phyloP scores from a whole-genome alignment of 2,888 invertebrate genomes.

The Brachypalpus laphriformis region DNA sequence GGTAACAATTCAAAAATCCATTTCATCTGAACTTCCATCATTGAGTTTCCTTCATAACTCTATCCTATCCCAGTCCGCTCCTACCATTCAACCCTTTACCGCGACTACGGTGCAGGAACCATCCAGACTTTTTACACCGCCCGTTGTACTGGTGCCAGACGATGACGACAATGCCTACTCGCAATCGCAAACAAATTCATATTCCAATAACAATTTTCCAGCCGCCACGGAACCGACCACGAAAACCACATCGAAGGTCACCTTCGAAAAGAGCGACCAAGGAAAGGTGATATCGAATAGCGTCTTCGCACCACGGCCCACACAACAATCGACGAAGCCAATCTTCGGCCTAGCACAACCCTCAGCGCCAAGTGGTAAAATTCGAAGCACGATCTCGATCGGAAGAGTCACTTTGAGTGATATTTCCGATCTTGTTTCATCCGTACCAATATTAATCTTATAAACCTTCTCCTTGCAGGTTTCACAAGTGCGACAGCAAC shows the following conservation, averaged over 20 bases:
- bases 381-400: not conserved
- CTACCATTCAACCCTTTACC: conserved; percentile 49
- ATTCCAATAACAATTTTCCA: conserved; percentile 80
- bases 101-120: conserved; percentile 60
- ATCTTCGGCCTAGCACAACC: conserved; percentile 48
- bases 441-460: too few relatives aligned
- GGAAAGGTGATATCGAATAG: conserved; percentile 80
- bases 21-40: conserved; percentile 63
- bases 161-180: conserved; percentile 48
- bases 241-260: conserved; percentile 76
- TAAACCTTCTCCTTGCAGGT: too few relatives aligned
- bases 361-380: conserved; percentile 44
- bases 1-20: conserved; percentile 63
- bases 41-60: conserved; percentile 51
- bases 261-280: conserved; percentile 80
- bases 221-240: conserved; percentile 77
- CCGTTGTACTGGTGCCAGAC: conserved; percentile 59
- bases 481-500: conserved; percentile 26
- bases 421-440: not conserved
- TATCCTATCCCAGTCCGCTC: conserved; percentile 64
- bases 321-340: conserved; percentile 78
- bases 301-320: conserved; percentile 50
- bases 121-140: conserved; percentile 55
- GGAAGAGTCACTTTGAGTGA: not conserved
- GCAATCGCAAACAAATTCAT: conserved; percentile 76